Percentiles rank a stretch among this genome's conserved stretches.
Conservation (phyloP, 2,113 vertebrate species). For the Eulacestoma nigropectus region DNA sequence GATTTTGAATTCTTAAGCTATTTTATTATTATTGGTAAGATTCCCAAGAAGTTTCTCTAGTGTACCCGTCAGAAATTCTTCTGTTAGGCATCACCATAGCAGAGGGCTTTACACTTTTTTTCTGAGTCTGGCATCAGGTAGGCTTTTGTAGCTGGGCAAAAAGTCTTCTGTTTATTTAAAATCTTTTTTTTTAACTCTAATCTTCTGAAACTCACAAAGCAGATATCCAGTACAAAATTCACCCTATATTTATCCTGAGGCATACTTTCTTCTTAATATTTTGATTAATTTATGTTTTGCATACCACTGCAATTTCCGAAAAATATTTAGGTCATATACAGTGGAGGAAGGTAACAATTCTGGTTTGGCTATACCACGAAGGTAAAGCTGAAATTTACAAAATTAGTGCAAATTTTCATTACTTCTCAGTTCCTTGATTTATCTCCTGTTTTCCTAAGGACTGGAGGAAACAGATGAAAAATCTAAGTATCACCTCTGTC, state of each 20-base stretch:
- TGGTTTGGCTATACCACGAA: neutral
- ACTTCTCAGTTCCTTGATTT: neutral
- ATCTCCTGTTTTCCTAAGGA: neutral
- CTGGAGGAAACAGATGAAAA: neutral
- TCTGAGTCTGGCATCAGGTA: neutral
- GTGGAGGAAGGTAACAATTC: neutral
- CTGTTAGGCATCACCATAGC: neutral
- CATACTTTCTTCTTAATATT: neutral
- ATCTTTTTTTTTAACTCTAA: neutral
- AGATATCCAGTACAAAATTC: neutral
- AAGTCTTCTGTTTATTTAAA: neutral
- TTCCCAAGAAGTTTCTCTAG: neutral
- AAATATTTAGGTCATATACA: neutral
- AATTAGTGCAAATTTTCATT: neutral
- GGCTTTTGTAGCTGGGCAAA: neutral
- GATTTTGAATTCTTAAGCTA: neutral
- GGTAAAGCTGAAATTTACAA: neutral
- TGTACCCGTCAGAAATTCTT: fast-evolving
- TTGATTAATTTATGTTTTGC: neutral
- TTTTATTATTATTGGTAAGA: neutral
- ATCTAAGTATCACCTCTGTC: neutral
- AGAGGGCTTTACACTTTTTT: neutral
- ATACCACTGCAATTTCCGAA: neutral
- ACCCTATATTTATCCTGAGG: neutral
- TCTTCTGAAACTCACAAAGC: neutral